phyloP scores from a whole-genome alignment of 2,113 vertebrate genomes.

The Ginglymostoma cirratum region DNA sequence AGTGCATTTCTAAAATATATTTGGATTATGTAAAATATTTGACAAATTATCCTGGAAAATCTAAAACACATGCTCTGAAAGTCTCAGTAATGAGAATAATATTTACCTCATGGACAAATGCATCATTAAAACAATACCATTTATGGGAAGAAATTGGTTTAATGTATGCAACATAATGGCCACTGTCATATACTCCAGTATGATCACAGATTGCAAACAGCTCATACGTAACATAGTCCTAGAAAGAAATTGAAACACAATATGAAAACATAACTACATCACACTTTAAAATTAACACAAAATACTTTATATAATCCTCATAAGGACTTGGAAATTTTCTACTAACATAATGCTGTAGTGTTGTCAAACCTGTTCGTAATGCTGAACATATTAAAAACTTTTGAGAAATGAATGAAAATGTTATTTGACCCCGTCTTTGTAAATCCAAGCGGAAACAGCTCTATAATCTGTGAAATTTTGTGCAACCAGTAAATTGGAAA shows the following conservation, averaged over 20 bases:
- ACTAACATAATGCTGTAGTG: neutral
- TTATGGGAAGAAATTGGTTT: neutral
- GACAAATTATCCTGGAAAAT: neutral
- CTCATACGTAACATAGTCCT: neutral
- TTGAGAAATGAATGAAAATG: neutral
- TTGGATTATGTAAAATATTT: neutral
- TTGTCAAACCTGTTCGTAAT: neutral
- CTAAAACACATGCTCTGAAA: neutral
- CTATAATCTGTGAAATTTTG: neutral
- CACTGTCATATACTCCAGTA: neutral
- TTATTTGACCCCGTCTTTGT: neutral
- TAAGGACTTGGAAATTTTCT: neutral
- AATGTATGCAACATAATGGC: constrained; percentile 22
- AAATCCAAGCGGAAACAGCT: neutral
- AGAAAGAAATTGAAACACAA: neutral
- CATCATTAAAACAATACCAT: constrained; percentile 3
- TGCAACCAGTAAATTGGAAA: neutral
- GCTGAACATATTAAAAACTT: neutral
- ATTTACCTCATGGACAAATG: neutral
- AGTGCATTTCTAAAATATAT: neutral
- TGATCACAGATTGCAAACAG: constrained; percentile 24
- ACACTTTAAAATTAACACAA: neutral
- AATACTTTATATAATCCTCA: no score
- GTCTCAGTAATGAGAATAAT: neutral
- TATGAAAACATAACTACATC: neutral